A percentile compares a stretch with the other conserved stretches of the same genome.
Conservation (phyloP, 1,140 invertebrate species). For the Myzus persicae region DNA sequence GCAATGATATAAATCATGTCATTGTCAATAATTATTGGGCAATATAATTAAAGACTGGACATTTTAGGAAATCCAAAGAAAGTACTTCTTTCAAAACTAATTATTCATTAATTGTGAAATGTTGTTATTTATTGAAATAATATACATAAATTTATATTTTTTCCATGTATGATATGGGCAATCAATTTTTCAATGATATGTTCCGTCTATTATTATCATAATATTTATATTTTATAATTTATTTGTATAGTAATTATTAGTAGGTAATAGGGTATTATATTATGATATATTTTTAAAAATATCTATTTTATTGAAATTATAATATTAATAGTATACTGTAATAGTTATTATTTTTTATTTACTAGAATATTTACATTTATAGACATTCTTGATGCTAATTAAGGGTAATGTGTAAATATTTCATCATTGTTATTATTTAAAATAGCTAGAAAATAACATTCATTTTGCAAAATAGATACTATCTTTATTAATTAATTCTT, state of each 20-base stretch:
- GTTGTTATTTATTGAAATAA: slow-evolving; percentile 1
- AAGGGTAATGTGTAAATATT: not conserved
- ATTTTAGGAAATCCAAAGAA: not conserved
- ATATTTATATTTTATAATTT: slow-evolving; percentile 12
- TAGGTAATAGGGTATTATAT: not conserved
- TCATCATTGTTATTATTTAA: not conserved
- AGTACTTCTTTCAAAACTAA: not conserved
- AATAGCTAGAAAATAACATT: not conserved
- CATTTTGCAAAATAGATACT: not conserved
- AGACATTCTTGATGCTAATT: not conserved
- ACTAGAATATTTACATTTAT: not conserved
- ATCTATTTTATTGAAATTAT: not conserved
- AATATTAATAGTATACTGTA: too few species aligned
- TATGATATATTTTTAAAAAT: not conserved
- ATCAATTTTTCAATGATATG: not conserved
- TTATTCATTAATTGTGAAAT: not conserved
- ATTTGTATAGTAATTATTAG: not conserved
- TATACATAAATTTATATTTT: slow-evolving; percentile 9
- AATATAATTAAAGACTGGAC: not conserved
- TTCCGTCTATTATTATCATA: not conserved
- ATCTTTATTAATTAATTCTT: not conserved
- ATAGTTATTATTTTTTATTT: not conserved
- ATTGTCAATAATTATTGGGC: not conserved
- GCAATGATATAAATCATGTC: not conserved
- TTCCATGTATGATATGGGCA: not conserved